These are phyloP conservation scores for Cinclus mexicanus DNA, from an alignment of 2,113 vertebrate genomes.

Conservation along the genomic window DNA sequence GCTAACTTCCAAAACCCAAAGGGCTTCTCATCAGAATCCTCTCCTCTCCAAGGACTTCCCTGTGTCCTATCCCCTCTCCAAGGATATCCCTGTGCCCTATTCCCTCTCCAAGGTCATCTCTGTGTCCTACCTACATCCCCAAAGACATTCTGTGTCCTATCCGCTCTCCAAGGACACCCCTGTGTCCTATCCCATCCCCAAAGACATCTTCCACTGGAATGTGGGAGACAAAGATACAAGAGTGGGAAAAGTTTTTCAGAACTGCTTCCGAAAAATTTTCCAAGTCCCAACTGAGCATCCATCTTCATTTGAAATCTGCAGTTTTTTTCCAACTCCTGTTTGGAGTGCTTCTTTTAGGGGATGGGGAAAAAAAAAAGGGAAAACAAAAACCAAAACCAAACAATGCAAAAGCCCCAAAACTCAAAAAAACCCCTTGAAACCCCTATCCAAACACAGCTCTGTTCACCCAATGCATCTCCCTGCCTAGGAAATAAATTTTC, in stretches of 20 bases:
- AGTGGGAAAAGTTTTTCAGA: not conserved
- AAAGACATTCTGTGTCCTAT: accelerated
- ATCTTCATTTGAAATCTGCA: not conserved
- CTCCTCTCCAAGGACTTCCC: not conserved
- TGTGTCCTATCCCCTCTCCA: not conserved
- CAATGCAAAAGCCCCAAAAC: not conserved
- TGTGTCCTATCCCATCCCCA: not conserved
- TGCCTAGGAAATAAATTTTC: not conserved
- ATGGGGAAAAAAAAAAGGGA: not conserved
- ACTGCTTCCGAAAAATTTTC: not conserved
- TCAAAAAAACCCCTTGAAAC: not conserved
- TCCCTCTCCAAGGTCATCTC: not conserved
- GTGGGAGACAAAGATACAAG: not conserved
- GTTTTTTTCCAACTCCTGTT: not conserved
- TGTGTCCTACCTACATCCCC: not conserved
- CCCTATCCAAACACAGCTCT: not conserved
- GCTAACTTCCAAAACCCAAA: not conserved
- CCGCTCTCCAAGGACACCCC: not conserved
- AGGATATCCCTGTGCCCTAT: not conserved
- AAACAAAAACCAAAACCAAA: not conserved
- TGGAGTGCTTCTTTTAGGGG: not conserved
- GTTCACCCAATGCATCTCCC: not conserved
- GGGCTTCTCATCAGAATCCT: not conserved
- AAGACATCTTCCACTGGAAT: accelerated
- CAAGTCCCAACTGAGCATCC: not conserved